Conservation (phyloP, 2,888 invertebrate genomes). For the Schizotus pectinicornis region DNA sequence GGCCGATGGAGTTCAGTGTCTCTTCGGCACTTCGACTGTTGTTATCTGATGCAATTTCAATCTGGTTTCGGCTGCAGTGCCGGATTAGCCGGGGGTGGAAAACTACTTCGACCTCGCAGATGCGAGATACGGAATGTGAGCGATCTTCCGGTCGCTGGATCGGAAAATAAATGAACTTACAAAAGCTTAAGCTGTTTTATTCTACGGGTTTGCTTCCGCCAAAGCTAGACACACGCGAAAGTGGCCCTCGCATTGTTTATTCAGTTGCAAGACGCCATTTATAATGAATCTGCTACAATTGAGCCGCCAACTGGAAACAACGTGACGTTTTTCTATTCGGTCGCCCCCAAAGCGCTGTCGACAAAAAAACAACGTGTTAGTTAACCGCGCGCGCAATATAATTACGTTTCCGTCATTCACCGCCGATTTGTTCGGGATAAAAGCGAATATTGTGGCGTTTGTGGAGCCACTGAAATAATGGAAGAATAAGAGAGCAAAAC, state of each 20-base stretch:
- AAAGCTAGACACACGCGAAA: constrained; percentile 6
- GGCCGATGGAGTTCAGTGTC: constrained; percentile 9
- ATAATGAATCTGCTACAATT: constrained; percentile 3
- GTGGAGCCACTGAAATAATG: constrained; percentile 23
- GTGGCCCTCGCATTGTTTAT: neutral
- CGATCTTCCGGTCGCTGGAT: constrained; percentile 34
- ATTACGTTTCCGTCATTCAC: constrained; percentile 2
- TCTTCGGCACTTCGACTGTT: constrained; percentile 13
- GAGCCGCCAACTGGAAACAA: neutral
- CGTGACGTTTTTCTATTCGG: neutral
- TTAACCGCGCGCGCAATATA: neutral
- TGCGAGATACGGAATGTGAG: constrained; percentile 26
- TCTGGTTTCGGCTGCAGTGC: constrained; percentile 16
- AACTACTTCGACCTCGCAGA: constrained; percentile 20
- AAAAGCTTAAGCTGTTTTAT: constrained; percentile 19
- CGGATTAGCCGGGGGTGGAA: constrained; percentile 17
- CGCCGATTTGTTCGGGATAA: neutral
- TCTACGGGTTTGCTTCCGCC: neutral
- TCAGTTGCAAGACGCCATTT: neutral
- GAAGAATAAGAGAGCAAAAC: constrained; percentile 31
- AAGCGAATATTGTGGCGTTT: neutral
- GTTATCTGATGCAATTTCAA: constrained; percentile 25
- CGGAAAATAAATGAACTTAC: constrained; percentile 35
- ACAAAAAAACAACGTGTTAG: neutral
- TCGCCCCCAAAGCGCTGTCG: neutral